Conservation (phyloP, 2,797 vertebrate genomes). For the Eutrigla gurnardus region DNA sequence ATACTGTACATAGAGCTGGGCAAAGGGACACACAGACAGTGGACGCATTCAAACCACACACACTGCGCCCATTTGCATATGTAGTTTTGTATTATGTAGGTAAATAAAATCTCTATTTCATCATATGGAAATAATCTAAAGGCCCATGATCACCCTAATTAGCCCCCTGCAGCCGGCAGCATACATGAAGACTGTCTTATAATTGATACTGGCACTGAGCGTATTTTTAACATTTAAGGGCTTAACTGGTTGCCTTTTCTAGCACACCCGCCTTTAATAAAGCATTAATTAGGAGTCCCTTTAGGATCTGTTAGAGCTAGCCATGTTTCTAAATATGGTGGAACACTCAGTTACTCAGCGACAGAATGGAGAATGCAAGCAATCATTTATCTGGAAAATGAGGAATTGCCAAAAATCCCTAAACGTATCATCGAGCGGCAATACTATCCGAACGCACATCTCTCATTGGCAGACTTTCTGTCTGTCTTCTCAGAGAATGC, state of each 20-base stretch:
- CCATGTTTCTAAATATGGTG: slow-evolving; percentile 29
- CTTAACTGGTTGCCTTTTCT: slow-evolving; percentile 43
- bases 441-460: slow-evolving; percentile 29
- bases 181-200: slow-evolving; percentile 1
- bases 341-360: slow-evolving; percentile 12
- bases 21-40: slow-evolving; percentile 2
- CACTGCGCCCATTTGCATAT: too few species aligned
- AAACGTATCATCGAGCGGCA: slow-evolving; percentile 34
- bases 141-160: background rate
- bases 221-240: slow-evolving; percentile 32
- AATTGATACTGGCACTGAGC: slow-evolving; percentile 6
- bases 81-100: background rate
- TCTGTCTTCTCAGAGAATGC: slow-evolving; percentile 20
- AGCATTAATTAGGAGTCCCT: slow-evolving; percentile 52
- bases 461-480: slow-evolving; percentile 32
- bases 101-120: background rate
- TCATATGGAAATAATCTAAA: background rate
- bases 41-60: slow-evolving; percentile 5
- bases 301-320: slow-evolving; percentile 21
- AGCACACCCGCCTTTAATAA: slow-evolving; percentile 45
- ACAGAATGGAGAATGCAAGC: slow-evolving; percentile 13
- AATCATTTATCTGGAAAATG: slow-evolving; percentile 42
- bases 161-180: background rate
- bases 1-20: background rate
- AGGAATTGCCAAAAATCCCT: slow-evolving; percentile 35